phyloP scores from a whole-genome alignment of 1,140 invertebrate species.

The Agrilus planipennis region DNA sequence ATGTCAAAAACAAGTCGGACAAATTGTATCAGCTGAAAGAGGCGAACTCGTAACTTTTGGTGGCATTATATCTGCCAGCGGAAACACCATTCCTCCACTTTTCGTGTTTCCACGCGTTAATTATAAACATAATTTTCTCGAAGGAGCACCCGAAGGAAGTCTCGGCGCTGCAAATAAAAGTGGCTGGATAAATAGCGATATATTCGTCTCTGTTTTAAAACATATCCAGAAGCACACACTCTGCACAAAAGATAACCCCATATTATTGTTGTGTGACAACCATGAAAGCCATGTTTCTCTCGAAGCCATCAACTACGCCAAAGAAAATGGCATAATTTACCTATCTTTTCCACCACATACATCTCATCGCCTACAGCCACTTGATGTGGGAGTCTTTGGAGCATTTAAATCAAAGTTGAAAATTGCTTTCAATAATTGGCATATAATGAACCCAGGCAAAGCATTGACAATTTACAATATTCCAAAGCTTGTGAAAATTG shows the following conservation, averaged over 20 bases:
- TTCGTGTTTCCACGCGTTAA: conserved; percentile 2
- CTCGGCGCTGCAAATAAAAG: conserved; percentile 4
- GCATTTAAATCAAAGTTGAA: not conserved
- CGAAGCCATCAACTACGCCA: conserved; percentile 1
- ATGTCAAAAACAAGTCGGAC: conserved; percentile 10
- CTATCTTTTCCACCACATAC: conserved; percentile 5
- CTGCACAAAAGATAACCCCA: not conserved
- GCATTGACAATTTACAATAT: not conserved
- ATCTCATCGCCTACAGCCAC: too few species aligned
- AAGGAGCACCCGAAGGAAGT: not conserved
- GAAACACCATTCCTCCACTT: conserved; percentile 1
- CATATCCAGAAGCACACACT: conserved; percentile 5
- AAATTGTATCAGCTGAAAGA: conserved; percentile 3
- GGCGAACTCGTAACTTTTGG: conserved; percentile 1
- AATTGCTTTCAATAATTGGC: not conserved
- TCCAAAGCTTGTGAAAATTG: not conserved
- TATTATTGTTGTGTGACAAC: conserved; percentile 5
- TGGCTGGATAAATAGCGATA: conserved; percentile 6
- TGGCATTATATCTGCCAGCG: conserved; percentile 5
- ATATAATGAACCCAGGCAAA: not conserved
- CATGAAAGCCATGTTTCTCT: conserved; percentile 2
- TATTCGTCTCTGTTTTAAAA: conserved; percentile 3
- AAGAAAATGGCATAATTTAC: conserved; percentile 7
- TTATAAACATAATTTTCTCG: not conserved
- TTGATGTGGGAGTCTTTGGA: conserved; percentile 1